Evolutionary conservation across 2,888 invertebrate species (phyloP).

Genomic region (Gymnoscelis rufifasciata): DNA sequence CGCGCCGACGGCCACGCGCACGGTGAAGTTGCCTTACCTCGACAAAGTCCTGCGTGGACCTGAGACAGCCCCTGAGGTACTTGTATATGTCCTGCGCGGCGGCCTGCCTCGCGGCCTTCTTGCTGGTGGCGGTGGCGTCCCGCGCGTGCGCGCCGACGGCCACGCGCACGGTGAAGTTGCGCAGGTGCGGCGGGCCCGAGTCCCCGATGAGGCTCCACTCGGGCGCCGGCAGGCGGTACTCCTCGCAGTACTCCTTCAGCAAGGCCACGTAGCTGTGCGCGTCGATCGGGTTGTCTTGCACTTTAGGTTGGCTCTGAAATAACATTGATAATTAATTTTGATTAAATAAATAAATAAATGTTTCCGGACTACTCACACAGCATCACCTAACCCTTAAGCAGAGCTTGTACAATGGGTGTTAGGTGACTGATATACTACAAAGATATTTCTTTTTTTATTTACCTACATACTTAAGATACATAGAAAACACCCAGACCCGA

Average conservation of each 20-base stretch:
- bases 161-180: constrained; percentile 80
- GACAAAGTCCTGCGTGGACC: constrained; percentile 53
- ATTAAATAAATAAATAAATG: too few species aligned
- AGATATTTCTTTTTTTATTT: too few species aligned
- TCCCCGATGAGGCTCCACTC: constrained; percentile 78
- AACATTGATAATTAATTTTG: too few species aligned
- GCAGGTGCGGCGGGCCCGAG: constrained; percentile 83
- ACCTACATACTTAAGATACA: too few species aligned
- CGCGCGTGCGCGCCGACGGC: constrained; percentile 74
- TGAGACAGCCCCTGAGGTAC: constrained; percentile 47
- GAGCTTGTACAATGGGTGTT: too few species aligned
- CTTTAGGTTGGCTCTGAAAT: neutral
- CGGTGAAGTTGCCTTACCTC: constrained; percentile 33
- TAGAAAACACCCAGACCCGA: too few species aligned
- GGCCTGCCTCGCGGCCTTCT: constrained; percentile 45
- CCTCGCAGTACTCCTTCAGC: constrained; percentile 46
- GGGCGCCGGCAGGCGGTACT: constrained; percentile 70
- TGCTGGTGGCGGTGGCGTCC: constrained; percentile 78
- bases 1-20: constrained; percentile 24
- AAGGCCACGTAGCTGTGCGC: constrained; percentile 10
- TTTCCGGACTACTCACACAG: too few species aligned
- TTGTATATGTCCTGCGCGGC: constrained; percentile 8
- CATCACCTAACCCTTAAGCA: too few species aligned
- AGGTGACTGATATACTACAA: too few species aligned
- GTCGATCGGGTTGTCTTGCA: neutral